A percentile compares a stretch with the other conserved stretches of the same genome.
Conservation (phyloP, 2,888 invertebrate species). For the Microctonus aethiopoides region DNA sequence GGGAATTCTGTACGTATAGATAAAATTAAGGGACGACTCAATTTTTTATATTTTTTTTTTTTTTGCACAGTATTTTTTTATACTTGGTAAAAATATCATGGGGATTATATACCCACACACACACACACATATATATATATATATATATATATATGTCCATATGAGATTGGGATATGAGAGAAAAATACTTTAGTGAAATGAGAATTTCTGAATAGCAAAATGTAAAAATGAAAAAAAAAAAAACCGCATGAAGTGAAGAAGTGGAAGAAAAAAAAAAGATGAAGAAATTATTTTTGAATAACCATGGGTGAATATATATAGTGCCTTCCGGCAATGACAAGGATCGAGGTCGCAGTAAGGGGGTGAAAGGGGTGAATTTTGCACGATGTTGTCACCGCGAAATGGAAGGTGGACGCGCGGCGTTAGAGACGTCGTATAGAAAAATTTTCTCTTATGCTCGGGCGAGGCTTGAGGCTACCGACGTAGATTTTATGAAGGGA, state of each 20-base stretch:
- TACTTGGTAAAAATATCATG: background rate
- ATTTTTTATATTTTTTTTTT: constrained; percentile 12
- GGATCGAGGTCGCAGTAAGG: background rate
- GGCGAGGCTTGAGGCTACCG: constrained; percentile 16
- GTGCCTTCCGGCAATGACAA: background rate
- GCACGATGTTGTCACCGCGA: background rate
- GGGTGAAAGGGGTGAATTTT: background rate
- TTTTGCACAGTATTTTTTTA: background rate
- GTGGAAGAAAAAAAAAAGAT: background rate
- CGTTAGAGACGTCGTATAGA: background rate
- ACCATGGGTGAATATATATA: constrained; percentile 1
- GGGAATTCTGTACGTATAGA: background rate
- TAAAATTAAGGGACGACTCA: background rate
- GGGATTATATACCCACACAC: too few species aligned
- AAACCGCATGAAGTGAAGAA: background rate
- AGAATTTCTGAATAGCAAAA: background rate
- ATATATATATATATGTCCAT: background rate
- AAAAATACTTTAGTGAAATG: background rate
- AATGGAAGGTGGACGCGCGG: constrained; percentile 16
- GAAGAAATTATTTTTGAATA: constrained; percentile 5
- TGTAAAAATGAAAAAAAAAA: background rate
- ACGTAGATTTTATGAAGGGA: constrained; percentile 5
- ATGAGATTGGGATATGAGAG: background rate
- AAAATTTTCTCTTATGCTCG: background rate
- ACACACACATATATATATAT: too few species aligned